Evolutionary conservation across 30 jellyfish, hydroid and myxozoan species (phyloP).

Genomic region (Hydractinia symbiolongicarpus): DNA sequence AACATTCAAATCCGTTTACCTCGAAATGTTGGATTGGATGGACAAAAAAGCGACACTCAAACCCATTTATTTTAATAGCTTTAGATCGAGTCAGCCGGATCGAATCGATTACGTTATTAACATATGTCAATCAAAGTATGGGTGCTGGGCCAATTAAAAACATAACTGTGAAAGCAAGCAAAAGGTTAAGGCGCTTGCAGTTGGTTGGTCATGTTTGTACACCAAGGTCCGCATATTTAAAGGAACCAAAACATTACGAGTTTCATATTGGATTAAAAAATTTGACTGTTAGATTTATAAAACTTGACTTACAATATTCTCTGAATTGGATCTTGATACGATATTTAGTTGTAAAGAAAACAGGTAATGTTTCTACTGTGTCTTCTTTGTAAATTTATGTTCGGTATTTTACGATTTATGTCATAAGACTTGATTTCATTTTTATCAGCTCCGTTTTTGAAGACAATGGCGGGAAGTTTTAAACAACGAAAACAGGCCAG

Average conservation of each 20-base stretch:
- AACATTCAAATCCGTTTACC: conserved; percentile 14
- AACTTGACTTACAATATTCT: conserved; percentile 19
- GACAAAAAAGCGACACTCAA: not conserved
- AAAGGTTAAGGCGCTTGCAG: not conserved
- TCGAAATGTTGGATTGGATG: conserved; percentile 36
- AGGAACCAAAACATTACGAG: not conserved
- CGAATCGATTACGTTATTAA: not conserved
- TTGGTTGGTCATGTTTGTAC: conserved; percentile 21
- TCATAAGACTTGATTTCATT: too few species aligned
- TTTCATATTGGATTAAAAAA: conserved; percentile 4
- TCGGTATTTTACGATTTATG: too few species aligned
- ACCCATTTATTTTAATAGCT: conserved; percentile 1
- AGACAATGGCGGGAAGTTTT: too few species aligned
- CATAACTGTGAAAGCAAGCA: not conserved
- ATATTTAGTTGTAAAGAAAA: not conserved
- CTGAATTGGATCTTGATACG: conserved; percentile 32
- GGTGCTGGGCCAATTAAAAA: conserved; percentile 21
- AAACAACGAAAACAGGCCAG: too few species aligned
- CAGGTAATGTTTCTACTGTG: too few species aligned
- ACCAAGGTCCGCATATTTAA: conserved; percentile 20
- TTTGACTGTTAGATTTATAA: not conserved
- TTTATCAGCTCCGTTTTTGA: too few species aligned
- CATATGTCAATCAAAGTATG: conserved; percentile 13
- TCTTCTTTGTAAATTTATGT: too few species aligned
- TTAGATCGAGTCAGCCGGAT: conserved; percentile 9